Evolutionary conservation across 2,888 invertebrate species (phyloP).

Genomic region (Cosmia trapezina): DNA sequence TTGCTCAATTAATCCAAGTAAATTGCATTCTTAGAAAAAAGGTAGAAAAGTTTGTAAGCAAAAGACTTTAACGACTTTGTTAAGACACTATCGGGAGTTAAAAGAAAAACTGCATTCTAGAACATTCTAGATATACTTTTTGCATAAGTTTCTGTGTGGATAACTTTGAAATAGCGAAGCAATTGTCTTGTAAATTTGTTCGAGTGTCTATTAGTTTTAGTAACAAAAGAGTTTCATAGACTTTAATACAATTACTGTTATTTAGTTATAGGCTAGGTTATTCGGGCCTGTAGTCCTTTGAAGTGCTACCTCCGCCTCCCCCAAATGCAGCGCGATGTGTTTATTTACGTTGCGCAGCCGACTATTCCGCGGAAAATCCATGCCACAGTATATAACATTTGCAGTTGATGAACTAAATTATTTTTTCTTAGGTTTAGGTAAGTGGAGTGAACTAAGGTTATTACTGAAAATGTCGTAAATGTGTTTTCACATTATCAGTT

Average conservation of each 20-base stretch:
- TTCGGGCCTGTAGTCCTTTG: no score
- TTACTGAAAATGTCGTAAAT: no score
- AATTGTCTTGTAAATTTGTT: conserved; percentile 20
- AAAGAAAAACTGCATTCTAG: conserved; percentile 42
- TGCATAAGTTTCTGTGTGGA: conserved; percentile 25
- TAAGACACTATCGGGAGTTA: conserved; percentile 52
- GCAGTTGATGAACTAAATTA: no score
- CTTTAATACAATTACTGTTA: neutral
- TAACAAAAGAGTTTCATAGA: conserved; percentile 3
- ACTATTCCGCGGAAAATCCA: no score
- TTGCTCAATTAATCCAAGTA: conserved; percentile 61
- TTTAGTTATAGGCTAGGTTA: neutral
- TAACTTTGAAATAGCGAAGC: conserved; percentile 12
- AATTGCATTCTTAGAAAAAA: conserved; percentile 58
- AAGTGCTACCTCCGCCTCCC: no score
- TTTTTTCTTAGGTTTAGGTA: no score
- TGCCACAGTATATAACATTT: no score
- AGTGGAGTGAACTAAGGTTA: no score
- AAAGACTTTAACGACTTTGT: conserved; percentile 57
- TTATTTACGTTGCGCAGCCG: no score
- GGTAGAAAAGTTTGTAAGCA: conserved; percentile 26
- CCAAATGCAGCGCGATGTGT: no score
- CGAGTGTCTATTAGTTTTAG: neutral
- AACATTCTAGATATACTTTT: conserved; percentile 22
- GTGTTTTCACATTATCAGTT: no score